A percentile compares a stretch with the other conserved stretches of the same genome.
Evolutionary conservation across 2,797 vertebrate genomes (phyloP).

Genomic region (Prionace glauca): DNA sequence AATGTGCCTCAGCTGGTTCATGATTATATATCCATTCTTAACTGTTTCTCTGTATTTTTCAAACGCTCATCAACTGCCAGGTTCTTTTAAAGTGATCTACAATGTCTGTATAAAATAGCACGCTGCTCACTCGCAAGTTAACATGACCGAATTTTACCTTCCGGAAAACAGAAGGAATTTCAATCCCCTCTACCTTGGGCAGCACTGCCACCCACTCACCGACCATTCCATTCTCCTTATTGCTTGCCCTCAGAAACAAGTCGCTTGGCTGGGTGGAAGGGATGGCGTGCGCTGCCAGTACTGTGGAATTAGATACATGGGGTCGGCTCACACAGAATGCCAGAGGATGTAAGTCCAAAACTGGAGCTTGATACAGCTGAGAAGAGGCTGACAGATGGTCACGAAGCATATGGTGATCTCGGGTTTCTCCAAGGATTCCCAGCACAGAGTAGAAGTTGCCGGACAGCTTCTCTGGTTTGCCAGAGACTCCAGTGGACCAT

Average conservation of each 20-base stretch:
- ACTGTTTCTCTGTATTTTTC: neutral
- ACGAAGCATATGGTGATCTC: neutral
- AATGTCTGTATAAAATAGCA: neutral
- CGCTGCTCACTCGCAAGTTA: neutral
- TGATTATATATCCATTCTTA: slow-evolving; percentile 9
- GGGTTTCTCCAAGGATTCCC: neutral
- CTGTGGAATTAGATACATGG: neutral
- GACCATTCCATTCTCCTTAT: neutral
- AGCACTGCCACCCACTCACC: neutral
- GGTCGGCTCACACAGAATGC: neutral
- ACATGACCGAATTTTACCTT: neutral
- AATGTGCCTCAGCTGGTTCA: neutral
- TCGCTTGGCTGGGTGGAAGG: neutral
- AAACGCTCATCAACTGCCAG: neutral
- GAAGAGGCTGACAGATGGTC: neutral
- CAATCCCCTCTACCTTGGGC: neutral
- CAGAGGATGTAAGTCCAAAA: neutral
- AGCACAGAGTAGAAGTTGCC: neutral
- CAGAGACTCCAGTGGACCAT: neutral
- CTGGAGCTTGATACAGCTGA: neutral
- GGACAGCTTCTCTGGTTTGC: neutral
- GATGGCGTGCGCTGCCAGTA: neutral
- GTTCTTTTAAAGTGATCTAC: neutral
- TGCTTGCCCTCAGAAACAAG: neutral
- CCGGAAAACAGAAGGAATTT: neutral